Base-by-base conservation (phyloP, 2,797 vertebrate genomes). In the Parotocinclus haroldoi region DNA sequence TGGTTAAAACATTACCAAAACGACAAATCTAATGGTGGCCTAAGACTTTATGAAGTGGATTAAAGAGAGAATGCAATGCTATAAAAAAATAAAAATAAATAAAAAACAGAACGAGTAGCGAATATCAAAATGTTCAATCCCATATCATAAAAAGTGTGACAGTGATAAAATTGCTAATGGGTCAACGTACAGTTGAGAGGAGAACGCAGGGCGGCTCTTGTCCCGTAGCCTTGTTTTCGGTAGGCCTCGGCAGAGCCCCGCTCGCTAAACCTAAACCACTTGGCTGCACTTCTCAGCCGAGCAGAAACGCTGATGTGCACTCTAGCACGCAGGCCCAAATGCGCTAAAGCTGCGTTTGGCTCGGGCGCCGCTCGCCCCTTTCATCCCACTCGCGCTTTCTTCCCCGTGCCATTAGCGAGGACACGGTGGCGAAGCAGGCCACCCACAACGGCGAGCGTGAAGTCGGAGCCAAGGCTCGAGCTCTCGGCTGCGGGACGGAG, bases 371-470 rank as follows among this genome's bases (percentile, higher is more conserved):
- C 67, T 63, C 48, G 42, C 48, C 27, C n/a, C 55, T 58, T 64
- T 64, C 37, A 71, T 58, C 56, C 60, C 56, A 44, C 55, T 77
- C 71, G 58, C 18, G 66, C 49, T 59, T 58, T 58, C 49, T 58
- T 52, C 66, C 55, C 49, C 40, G 18, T 58, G 68, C 48, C 62
- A 58, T 70, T 64, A 84, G 81, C 81, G 72, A 78, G 83, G 85
- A 84, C 80, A 79, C 78, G 66, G 82, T 61, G 63, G 76, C 69
- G 83, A 79, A 78, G 78, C 76, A 63, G 72, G 67, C 77, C 82
- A 49, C 82, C 81, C 82, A 85, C 80, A 17, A 58, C 1, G 78
- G 66, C 3, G 18, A 36, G 62, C 27, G 16, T 37, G 19, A 14
- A 58, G 53, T 14, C 49, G n/a, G 57, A 50, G 59, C 53, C 63